phyloP scores from a whole-genome alignment of 2,113 vertebrate species.

The Polypterus senegalus region DNA sequence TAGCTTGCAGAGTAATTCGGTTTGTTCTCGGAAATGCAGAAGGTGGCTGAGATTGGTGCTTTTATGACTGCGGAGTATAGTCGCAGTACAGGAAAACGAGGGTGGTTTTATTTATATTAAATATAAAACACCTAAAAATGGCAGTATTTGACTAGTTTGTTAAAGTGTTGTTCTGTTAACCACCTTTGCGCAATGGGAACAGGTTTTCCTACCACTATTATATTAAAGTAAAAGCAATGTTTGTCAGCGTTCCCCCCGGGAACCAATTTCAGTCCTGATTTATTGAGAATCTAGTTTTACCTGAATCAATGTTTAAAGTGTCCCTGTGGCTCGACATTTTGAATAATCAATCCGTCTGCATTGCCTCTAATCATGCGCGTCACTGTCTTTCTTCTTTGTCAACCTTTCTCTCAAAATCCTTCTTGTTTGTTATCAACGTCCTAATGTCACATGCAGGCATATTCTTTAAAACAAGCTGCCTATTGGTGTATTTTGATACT shows the following conservation, averaged over 20 bases:
- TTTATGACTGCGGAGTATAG: too few species aligned
- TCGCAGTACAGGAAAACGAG: too few species aligned
- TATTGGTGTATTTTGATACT: conserved; percentile 74
- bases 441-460: conserved; percentile 58
- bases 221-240: conserved; percentile 13
- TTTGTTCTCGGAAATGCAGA: too few species aligned
- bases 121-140: too few species aligned
- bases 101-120: too few species aligned
- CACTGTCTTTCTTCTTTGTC: conserved; percentile 62
- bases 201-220: conserved; percentile 3
- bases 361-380: conserved; percentile 60
- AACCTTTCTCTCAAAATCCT: conserved; percentile 53
- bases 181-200: conserved; percentile 5
- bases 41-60: too few species aligned
- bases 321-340: conserved; percentile 70
- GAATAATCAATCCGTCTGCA: conserved; percentile 80
- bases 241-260: conserved; percentile 24
- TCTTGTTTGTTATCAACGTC: conserved; percentile 55
- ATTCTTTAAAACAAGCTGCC: conserved; percentile 71
- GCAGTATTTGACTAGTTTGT: too few species aligned
- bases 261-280: conserved; percentile 44
- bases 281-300: conserved; percentile 62
- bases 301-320: conserved; percentile 71
- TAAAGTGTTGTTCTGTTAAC: not conserved
- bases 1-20: too few species aligned